phyloP scores from a whole-genome alignment of 2,113 vertebrate species.

The Rhombomys opimus region DNA sequence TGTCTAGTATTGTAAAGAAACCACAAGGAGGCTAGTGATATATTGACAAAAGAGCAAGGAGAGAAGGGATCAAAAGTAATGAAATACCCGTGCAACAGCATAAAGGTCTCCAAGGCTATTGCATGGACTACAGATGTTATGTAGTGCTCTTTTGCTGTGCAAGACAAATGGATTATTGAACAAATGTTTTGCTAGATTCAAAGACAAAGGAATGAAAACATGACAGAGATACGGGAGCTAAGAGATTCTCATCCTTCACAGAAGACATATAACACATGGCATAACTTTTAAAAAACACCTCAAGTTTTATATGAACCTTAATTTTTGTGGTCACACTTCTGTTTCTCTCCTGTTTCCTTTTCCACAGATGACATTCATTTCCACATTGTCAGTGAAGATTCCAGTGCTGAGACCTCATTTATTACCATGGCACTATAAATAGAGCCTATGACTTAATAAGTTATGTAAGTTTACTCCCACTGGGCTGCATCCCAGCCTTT shows the following conservation, averaged over 20 bases:
- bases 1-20: not conserved
- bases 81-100: not conserved
- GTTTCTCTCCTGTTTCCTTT: not conserved
- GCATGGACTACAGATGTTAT: not conserved
- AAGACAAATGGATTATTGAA: not conserved
- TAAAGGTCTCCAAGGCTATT: not conserved
- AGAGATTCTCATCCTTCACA: not conserved
- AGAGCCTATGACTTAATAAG: not conserved
- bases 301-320: not conserved
- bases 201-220: not conserved
- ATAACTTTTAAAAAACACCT: not conserved
- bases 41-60: not conserved
- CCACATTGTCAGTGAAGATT: not conserved
- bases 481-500: not conserved
- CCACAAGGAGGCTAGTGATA: not conserved
- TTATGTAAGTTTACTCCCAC: not conserved
- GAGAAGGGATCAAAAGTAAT: not conserved
- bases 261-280: not conserved
- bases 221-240: not conserved
- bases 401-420: not conserved
- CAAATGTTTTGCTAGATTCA: slow-evolving; percentile 6
- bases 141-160: not conserved
- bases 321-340: not conserved
- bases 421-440: not conserved
- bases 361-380: not conserved